Percentiles rank a stretch among this genome's conserved stretches.
Evolutionary conservation across 1,140 invertebrate species (phyloP).

Genomic region (Drosophila auraria): DNA sequence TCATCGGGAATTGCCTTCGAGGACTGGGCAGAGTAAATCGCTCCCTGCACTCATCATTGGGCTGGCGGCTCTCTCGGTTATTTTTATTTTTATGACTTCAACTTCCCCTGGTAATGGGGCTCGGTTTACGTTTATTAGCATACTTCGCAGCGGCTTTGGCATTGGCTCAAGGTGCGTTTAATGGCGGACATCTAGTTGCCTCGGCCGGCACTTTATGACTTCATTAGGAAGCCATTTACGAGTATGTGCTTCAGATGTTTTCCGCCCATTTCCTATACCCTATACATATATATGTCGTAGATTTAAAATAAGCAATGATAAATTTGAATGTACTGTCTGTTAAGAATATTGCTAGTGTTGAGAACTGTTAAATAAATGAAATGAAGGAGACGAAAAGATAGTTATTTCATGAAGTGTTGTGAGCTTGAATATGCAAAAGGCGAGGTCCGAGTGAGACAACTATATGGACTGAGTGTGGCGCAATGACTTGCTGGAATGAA

Average conservation of each 20-base stretch:
- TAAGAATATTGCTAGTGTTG: no score
- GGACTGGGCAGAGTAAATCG: conserved; percentile 12
- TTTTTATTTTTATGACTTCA: conserved; percentile 69
- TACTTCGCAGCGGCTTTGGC: conserved; percentile 71
- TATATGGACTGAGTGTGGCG: no score
- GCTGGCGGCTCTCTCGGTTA: conserved; percentile 23
- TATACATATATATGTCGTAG: no score
- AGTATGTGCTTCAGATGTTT: conserved; percentile 47
- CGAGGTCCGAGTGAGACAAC: no score
- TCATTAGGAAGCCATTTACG: conserved; percentile 75
- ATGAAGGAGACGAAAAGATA: no score
- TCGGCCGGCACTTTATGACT: conserved; percentile 70
- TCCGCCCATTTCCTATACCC: conserved; percentile 16
- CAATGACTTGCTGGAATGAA: no score
- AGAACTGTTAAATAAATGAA: no score
- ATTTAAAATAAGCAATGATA: no score
- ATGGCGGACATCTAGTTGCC: conserved; percentile 73
- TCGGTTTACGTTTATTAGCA: conserved; percentile 80
- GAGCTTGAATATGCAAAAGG: no score
- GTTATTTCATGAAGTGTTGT: no score
- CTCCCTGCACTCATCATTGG: conserved; percentile 38
- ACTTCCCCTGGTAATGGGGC: conserved; percentile 62
- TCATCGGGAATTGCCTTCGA: conserved; percentile 36
- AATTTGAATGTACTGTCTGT: no score
- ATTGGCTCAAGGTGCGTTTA: conserved; percentile 69